Conservation (phyloP, 2,888 invertebrate species). For the Masnerella sp. region DNA sequence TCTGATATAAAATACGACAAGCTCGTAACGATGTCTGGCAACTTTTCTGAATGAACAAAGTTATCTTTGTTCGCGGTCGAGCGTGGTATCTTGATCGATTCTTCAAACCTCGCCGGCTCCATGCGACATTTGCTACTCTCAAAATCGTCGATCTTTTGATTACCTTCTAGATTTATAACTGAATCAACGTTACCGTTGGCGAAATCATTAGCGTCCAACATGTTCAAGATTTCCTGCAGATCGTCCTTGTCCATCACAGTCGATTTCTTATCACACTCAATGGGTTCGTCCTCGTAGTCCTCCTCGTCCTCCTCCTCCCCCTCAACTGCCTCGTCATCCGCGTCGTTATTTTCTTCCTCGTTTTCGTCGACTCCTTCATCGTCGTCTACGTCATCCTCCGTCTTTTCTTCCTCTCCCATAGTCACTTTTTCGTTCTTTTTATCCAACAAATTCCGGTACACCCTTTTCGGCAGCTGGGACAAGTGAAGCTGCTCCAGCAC, state of each 20-base stretch:
- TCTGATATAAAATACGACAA: slow-evolving; percentile 52
- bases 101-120: slow-evolving; percentile 5
- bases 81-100: slow-evolving; percentile 5
- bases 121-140: slow-evolving; percentile 10
- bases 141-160: slow-evolving; percentile 21
- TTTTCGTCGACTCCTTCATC: slow-evolving; percentile 57
- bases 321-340: slow-evolving; percentile 54
- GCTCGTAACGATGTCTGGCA: slow-evolving; percentile 50
- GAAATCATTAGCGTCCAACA: slow-evolving; percentile 68
- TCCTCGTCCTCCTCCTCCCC: slow-evolving; percentile 51
- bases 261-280: slow-evolving; percentile 57
- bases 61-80: slow-evolving; percentile 15
- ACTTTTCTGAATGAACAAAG: slow-evolving; percentile 39
- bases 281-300: slow-evolving; percentile 50
- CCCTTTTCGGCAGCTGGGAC: slow-evolving; percentile 66
- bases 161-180: slow-evolving; percentile 18
- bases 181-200: slow-evolving; percentile 43
- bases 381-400: slow-evolving; percentile 54
- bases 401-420: slow-evolving; percentile 46
- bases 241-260: slow-evolving; percentile 67
- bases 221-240: slow-evolving; percentile 71
- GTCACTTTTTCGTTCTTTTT: slow-evolving; percentile 19
- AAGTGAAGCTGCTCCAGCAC: slow-evolving; percentile 73
- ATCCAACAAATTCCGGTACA: slow-evolving; percentile 44
- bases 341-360: slow-evolving; percentile 63